A percentile compares a stretch with the other conserved stretches of the same genome.
Evolutionary conservation across 1,140 invertebrate genomes (phyloP).

Genomic region (Melitaea cinxia): DNA sequence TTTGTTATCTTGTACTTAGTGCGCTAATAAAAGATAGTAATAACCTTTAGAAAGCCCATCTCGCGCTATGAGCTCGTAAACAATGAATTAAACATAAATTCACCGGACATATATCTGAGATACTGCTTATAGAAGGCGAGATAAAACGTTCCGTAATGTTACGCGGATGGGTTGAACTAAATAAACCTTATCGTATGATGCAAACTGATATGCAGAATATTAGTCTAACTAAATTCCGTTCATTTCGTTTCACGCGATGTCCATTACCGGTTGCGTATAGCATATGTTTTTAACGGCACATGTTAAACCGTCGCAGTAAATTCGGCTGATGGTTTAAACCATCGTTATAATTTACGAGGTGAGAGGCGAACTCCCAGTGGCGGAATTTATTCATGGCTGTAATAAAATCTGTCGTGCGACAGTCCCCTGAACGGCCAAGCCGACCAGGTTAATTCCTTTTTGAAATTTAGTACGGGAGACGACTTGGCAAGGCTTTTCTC

Average conservation of each 20-base stretch:
- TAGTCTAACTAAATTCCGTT: slow-evolving; percentile 17
- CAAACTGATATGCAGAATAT: slow-evolving; percentile 28
- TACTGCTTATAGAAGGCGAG: slow-evolving; percentile 42
- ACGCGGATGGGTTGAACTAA: slow-evolving; percentile 28
- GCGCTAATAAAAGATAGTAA: not conserved
- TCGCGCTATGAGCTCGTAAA: slow-evolving; percentile 35
- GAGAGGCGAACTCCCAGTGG: slow-evolving; percentile 47
- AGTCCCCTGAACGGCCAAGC: slow-evolving; percentile 44
- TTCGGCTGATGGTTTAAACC: slow-evolving; percentile 48
- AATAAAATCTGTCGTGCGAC: slow-evolving; percentile 66
- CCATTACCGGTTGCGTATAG: slow-evolving; percentile 42
- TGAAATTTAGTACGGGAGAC: slow-evolving; percentile 54
- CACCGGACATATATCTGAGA: slow-evolving; percentile 32
- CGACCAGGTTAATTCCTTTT: slow-evolving; percentile 65
- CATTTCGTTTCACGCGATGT: slow-evolving; percentile 42
- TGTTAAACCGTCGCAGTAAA: slow-evolving; percentile 50
- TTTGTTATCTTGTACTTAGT: not conserved
- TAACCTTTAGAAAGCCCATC: slow-evolving; percentile 3
- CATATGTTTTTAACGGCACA: slow-evolving; percentile 38
- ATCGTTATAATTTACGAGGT: slow-evolving; percentile 63
- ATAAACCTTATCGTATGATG: slow-evolving; percentile 37
- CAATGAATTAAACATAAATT: slow-evolving; percentile 44
- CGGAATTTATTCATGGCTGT: slow-evolving; percentile 70
- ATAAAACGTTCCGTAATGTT: slow-evolving; percentile 32
- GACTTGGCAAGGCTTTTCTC: slow-evolving; percentile 50